A percentile compares a stretch with the other conserved stretches of the same genome.
Evolutionary conservation across 1,140 invertebrate species (phyloP).

Genomic region (Thaumetopoea pityocampa): DNA sequence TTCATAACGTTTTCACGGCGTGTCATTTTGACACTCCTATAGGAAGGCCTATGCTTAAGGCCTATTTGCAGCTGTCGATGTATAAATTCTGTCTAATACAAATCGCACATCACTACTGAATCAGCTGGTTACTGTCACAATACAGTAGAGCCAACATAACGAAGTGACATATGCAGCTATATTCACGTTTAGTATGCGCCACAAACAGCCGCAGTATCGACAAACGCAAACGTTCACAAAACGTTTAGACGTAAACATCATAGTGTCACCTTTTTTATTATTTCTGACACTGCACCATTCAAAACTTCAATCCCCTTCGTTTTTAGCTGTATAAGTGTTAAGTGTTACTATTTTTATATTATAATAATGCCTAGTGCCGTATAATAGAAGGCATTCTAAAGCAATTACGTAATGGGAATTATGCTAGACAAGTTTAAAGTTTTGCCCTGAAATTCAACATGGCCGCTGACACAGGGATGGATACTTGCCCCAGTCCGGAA

Average conservation of each 20-base stretch:
- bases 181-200: slow-evolving; percentile 60
- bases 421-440: slow-evolving; percentile 72
- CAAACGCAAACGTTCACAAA: slow-evolving; percentile 71
- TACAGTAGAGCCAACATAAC: slow-evolving; percentile 47
- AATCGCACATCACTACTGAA: slow-evolving; percentile 46
- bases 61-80: too few species aligned
- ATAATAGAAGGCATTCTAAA: slow-evolving; percentile 62
- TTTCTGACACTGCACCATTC: slow-evolving; percentile 64
- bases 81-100: too few species aligned
- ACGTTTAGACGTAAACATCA: slow-evolving; percentile 70
- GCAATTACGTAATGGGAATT: slow-evolving; percentile 73
- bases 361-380: slow-evolving; percentile 63
- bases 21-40: too few species aligned
- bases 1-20: too few species aligned
- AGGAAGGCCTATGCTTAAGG: too few species aligned
- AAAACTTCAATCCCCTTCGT: slow-evolving; percentile 49
- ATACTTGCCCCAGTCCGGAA: slow-evolving; percentile 88
- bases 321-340: slow-evolving; percentile 69
- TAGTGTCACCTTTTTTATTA: slow-evolving; percentile 69
- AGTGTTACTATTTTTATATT: slow-evolving; percentile 52
- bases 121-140: slow-evolving; percentile 69
- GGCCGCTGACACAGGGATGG: slow-evolving; percentile 89
- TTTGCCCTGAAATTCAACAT: slow-evolving; percentile 80
- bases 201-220: slow-evolving; percentile 69
- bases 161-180: slow-evolving; percentile 33